Percentiles rank a stretch among this genome's conserved stretches.
These are phyloP conservation scores for Capra hircus DNA, from an alignment of 2,113 vertebrate genomes.

Conservation along the genomic window DNA sequence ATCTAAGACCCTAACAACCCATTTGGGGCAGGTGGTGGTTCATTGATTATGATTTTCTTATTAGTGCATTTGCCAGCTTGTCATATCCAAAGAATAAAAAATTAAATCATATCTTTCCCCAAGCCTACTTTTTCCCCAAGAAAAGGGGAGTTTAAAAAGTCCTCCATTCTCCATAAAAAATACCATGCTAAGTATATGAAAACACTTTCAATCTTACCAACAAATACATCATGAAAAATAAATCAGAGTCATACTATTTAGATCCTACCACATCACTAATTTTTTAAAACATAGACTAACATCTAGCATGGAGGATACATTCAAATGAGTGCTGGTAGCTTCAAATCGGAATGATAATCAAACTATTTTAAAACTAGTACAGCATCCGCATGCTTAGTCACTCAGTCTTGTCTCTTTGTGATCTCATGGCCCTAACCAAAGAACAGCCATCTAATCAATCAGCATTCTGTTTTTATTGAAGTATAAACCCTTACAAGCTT, in stretches of 20 bases:
- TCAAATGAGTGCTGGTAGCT: background rate
- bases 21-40: background rate
- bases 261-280: background rate
- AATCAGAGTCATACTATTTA: background rate
- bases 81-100: background rate
- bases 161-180: background rate
- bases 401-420: background rate
- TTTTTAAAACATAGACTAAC: background rate
- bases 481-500: background rate
- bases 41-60: background rate
- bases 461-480: background rate
- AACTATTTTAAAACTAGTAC: background rate
- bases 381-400: background rate
- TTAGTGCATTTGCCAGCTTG: background rate
- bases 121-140: background rate
- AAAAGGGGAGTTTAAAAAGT: background rate
- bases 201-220: background rate
- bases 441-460: background rate
- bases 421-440: background rate
- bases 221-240: background rate
- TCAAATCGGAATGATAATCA: background rate
- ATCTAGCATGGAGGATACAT: background rate
- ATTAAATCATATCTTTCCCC: background rate
- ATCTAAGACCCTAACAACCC: background rate
- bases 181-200: background rate